Base-by-base conservation (phyloP, 2,113 vertebrate genomes). In the Cheilinus undulatus region DNA sequence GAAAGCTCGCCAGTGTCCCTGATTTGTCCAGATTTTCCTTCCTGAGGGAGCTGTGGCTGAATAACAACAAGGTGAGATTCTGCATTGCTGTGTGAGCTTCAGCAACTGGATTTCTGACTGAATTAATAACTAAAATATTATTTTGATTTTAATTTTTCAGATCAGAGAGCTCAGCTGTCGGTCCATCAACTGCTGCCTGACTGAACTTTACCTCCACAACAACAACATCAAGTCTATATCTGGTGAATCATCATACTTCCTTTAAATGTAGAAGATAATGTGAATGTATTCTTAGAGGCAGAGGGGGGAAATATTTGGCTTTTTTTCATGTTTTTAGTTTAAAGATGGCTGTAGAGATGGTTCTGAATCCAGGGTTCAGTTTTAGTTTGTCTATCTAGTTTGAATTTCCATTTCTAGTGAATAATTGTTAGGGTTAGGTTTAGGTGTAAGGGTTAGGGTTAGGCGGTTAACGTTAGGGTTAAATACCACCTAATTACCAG, bases 11-110 rank as follows among this genome's bases (percentile, higher is more conserved):
- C 69, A 89, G 86, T 28, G 69, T 95, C 36, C 84, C 92, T 17
- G 92, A 93, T 83, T 87, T 95, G 4, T 94, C 93, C 6, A 82
- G 19, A 36, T 96, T 95, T 88, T 80, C 19, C 51, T 91, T 86
- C 28, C 86, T 95, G 83, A 94, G 73, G 46, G 91, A 86, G 63
- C 79, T 96, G 84, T 94, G 95, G 95, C 86, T 96, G 43, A 95
- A 94, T 70, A 91, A 94, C 76, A 96, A 95, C 69, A 89, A 95
- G 94, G 95, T 95, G 10, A 23, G 3, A 4, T 6, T 43, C 32
- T 1, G 12, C 24, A 5, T 5, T 26, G 1, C 10, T 24, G n/a
- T 5, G 4, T 28, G 12, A 8, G 7, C 40, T 15, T 23, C n/a
- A 48, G 12, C 42, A 2, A 22, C 27, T 3, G 6, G 26, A 8